Evolutionary conservation across 2,113 vertebrate species (phyloP), one percentile per base, ranked within the genome.

Genomic region (Crotalus tigris): DNA sequence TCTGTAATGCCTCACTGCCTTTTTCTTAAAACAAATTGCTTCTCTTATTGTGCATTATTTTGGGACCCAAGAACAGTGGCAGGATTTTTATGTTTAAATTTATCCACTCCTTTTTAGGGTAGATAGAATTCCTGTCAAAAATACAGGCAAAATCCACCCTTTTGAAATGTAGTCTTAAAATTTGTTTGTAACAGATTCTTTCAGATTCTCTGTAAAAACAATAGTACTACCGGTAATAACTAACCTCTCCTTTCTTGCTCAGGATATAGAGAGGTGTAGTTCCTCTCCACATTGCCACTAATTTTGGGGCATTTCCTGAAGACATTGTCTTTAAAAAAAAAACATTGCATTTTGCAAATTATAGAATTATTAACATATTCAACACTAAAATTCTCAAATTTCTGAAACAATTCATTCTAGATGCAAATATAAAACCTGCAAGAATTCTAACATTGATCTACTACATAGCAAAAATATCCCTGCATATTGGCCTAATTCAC

Each of bases 161-260:
- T 94, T 90, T 46, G 58, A 59, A 24, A 86, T 85, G 19, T 61
- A 89, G 33, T 26, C 24, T 24, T 93, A 96, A 93, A 94, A 95
- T 94, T 86, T 55, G 64, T 53, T 29, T 92, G 9, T 85, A 10
- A 88, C 57, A 1, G 44, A 33, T 46, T 19, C 0, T 10, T n/a
- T 61, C 19, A 91, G 92, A 29, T n/a, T 39, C 91, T 93, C 29
- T 55, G 12, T 26, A 19, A 13, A 8, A 81, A 33, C 24, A 33
- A 81, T 21, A 81, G 26, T 69, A n/a, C 17, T 39, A 49, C 49
- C 7, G 6, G 49, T 49, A 81, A 81, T 19, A 81, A 21, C 13
- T 23, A 61, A 1, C 81, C 29, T 21, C 24, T 19, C 23, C 53
- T 88, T 93, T 93, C 5, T 49, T 57, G 26, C n/a, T 23, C 33